Conservation (phyloP, 2,113 vertebrate species). For the Potamarius usumacintae region DNA sequence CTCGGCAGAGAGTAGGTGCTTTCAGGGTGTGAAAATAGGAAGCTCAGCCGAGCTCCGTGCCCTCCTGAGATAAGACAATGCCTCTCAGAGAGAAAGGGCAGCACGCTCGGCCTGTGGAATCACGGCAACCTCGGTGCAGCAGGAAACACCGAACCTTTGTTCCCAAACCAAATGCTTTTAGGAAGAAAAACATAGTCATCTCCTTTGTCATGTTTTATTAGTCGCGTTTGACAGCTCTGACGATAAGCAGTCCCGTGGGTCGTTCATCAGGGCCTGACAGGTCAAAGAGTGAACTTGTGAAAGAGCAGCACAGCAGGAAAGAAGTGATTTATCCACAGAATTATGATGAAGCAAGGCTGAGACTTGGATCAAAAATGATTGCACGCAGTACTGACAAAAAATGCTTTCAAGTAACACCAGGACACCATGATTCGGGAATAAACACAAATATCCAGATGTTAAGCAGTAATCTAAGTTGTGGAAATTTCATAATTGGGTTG, state of each 20-base stretch:
- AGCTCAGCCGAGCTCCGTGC: conserved; percentile 69
- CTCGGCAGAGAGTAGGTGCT: conserved; percentile 71
- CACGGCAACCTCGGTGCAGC: conserved; percentile 46
- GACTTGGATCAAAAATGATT: too few species aligned
- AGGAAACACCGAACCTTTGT: conserved; percentile 67
- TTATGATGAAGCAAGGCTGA: not conserved
- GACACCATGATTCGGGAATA: not conserved
- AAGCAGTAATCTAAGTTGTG: not conserved
- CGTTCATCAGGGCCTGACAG: conserved; percentile 42
- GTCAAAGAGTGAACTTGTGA: not conserved
- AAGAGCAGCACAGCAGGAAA: not conserved
- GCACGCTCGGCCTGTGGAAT: conserved; percentile 54
- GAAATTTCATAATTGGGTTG: not conserved
- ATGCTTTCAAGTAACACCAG: not conserved
- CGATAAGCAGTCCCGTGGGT: conserved; percentile 49
- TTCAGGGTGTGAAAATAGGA: conserved; percentile 75
- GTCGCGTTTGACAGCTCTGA: conserved; percentile 42
- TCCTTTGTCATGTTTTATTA: conserved; percentile 56
- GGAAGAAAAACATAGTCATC: conserved; percentile 68
- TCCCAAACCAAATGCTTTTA: conserved; percentile 52
- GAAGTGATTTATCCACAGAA: not conserved
- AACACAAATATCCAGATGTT: too few species aligned
- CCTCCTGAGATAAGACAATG: conserved; percentile 75
- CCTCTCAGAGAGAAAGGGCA: conserved; percentile 59
- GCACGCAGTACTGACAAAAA: not conserved